Conservation (phyloP, 2,797 vertebrate species). For the Apogon hyalosoma region DNA sequence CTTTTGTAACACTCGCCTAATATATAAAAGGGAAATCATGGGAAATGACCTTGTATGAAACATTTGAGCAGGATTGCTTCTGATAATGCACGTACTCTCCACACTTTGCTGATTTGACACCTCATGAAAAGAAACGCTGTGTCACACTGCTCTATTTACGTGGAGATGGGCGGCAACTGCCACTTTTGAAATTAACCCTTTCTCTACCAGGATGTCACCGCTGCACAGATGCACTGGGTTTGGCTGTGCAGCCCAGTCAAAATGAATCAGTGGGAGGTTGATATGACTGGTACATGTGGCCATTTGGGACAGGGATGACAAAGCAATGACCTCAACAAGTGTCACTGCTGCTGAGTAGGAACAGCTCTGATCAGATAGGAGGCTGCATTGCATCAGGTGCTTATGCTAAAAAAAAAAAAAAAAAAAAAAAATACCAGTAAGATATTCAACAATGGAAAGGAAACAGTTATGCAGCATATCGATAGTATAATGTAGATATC, state of each 20-base stretch:
- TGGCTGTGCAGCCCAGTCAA: conserved; percentile 62
- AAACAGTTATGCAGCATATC: background rate
- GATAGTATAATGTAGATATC: background rate
- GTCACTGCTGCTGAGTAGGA: conserved; percentile 49
- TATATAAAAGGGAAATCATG: background rate
- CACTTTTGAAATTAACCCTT: conserved; percentile 82
- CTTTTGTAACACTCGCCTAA: background rate
- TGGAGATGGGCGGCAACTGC: conserved; percentile 71
- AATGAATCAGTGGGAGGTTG: conserved; percentile 80
- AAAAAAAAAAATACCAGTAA: conserved; percentile 30
- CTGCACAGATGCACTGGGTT: conserved; percentile 38
- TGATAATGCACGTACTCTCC: conserved; percentile 5
- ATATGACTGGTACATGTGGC: conserved; percentile 80
- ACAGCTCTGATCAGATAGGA: conserved; percentile 36
- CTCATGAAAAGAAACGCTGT: conserved; percentile 65
- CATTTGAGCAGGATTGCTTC: too few relatives aligned
- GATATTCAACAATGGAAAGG: background rate
- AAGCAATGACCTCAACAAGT: conserved; percentile 65
- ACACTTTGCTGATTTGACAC: conserved; percentile 54
- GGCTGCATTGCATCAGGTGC: conserved; percentile 32
- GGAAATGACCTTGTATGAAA: background rate
- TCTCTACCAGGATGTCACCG: conserved; percentile 72
- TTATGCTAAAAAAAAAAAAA: conserved; percentile 1
- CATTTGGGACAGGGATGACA: conserved; percentile 75
- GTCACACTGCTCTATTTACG: conserved; percentile 71